These are phyloP conservation scores for Chloropsis hardwickii DNA, from an alignment of 2,113 vertebrate genomes.

Conservation along the genomic window DNA sequence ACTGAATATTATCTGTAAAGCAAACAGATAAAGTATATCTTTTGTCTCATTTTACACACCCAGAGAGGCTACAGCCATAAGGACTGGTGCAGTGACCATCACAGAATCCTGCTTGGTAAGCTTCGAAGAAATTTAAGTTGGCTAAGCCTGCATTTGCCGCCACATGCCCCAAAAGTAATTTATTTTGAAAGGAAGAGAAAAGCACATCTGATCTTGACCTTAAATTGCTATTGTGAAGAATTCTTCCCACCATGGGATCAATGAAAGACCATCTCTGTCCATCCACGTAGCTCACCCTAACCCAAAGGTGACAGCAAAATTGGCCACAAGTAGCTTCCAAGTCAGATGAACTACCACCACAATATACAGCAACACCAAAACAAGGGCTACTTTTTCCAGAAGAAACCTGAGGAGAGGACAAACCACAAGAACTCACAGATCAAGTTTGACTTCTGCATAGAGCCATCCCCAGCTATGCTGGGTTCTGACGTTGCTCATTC, in stretches of 20 bases:
- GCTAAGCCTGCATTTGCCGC: not conserved
- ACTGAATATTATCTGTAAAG: not conserved
- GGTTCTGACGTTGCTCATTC: not conserved
- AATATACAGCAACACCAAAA: not conserved
- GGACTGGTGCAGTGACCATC: not conserved
- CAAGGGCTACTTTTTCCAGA: not conserved
- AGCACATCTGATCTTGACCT: not conserved
- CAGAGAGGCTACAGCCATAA: not conserved
- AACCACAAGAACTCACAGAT: not conserved
- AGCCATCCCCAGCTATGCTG: not conserved
- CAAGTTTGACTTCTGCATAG: not conserved
- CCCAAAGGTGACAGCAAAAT: not conserved
- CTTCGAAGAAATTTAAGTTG: not conserved
- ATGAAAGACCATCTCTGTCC: not conserved
- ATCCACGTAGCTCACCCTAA: not conserved
- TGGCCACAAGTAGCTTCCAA: not conserved
- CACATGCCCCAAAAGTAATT: not conserved
- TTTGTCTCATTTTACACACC: not conserved
- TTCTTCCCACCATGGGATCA: rapidly evolving
- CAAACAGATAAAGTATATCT: not conserved
- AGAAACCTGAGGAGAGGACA: not conserved
- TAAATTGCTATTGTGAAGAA: not conserved
- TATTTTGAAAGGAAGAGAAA: not conserved
- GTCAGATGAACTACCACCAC: not conserved
- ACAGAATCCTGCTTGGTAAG: not conserved